Conservation (phyloP, 2,888 invertebrate species). For the Limnephilus marmoratus region DNA sequence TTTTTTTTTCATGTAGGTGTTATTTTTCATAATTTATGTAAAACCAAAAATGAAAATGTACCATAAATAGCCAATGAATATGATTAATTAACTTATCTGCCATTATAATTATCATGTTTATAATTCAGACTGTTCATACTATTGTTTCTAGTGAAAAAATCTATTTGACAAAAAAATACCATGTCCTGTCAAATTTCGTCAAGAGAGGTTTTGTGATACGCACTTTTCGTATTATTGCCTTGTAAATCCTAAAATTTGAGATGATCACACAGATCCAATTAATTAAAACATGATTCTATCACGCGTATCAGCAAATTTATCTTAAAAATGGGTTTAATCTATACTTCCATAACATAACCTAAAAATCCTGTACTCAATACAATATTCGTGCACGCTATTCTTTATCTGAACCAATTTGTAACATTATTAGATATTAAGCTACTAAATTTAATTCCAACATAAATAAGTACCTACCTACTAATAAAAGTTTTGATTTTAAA, state of each 20-base stretch:
- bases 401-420: neutral
- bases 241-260: neutral
- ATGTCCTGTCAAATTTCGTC: neutral
- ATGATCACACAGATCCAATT: neutral
- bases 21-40: constrained; percentile 16
- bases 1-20: neutral
- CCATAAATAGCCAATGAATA: neutral
- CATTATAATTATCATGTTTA: neutral
- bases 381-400: neutral
- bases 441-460: neutral
- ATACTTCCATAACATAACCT: neutral
- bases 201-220: neutral
- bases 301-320: neutral
- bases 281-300: neutral
- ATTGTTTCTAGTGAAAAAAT: neutral
- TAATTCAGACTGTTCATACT: neutral
- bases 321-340: neutral
- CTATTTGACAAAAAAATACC: neutral
- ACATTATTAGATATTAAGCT: neutral
- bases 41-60: neutral
- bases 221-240: neutral
- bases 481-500: neutral
- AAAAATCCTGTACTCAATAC: neutral
- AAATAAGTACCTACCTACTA: neutral
- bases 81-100: neutral